Evolutionary conservation across 2,888 invertebrate species (phyloP).

Genomic region (Phania funesta): DNA sequence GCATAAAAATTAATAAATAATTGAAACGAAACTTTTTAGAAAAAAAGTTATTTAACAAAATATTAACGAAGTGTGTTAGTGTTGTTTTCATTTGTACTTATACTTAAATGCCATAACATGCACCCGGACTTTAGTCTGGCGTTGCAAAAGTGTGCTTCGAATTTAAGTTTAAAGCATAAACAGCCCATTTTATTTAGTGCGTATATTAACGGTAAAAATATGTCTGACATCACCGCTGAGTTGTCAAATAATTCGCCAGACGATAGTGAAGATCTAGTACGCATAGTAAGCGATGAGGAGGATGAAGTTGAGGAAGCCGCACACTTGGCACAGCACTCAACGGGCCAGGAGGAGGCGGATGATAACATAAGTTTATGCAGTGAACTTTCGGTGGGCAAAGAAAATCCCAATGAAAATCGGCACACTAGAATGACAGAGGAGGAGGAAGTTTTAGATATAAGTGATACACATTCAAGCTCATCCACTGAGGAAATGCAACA

Average conservation of each 20-base stretch:
- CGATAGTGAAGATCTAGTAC: conserved; percentile 56
- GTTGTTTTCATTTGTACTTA: not conserved
- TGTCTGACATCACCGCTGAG: conserved; percentile 38
- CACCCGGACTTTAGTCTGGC: conserved; percentile 79
- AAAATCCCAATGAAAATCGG: conserved; percentile 76
- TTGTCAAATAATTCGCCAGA: conserved; percentile 37
- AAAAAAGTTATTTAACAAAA: not conserved
- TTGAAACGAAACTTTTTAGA: not conserved
- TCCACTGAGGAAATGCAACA: conserved; percentile 65
- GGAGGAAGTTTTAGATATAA: conserved; percentile 65
- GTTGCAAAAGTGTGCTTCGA: conserved; percentile 72
- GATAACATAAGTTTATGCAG: conserved; percentile 85
- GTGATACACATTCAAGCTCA: conserved; percentile 68
- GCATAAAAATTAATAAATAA: not conserved
- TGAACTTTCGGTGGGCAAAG: conserved; percentile 90
- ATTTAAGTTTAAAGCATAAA: conserved; percentile 65
- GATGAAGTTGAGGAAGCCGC: conserved; percentile 60
- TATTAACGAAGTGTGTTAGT: conserved; percentile 11
- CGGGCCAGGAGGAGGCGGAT: conserved; percentile 65
- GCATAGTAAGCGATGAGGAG: conserved; percentile 64
- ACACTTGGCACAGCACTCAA: conserved; percentile 29
- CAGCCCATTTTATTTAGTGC: conserved; percentile 50
- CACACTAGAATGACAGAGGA: conserved; percentile 70
- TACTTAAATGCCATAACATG: conserved; percentile 71
- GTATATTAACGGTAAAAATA: conserved; percentile 51